Evolutionary conservation across 2,888 invertebrate species (phyloP).

Genomic region (Diadromus collaris): DNA sequence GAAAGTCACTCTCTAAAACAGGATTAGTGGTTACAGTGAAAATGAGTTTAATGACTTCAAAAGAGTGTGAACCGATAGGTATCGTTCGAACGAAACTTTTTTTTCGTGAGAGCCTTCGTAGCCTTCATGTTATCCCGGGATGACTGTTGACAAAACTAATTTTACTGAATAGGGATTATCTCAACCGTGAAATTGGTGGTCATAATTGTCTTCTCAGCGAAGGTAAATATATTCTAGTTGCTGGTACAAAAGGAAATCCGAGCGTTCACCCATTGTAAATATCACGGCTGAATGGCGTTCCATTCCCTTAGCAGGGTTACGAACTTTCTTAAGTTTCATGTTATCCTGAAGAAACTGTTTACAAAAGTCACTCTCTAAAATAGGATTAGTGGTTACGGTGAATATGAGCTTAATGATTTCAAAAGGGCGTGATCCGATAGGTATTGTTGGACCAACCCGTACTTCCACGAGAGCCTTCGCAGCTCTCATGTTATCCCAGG

Average conservation of each 20-base stretch:
- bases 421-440: too few species aligned
- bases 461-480: too few species aligned
- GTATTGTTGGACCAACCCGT: too few species aligned
- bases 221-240: neutral
- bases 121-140: conserved; percentile 47
- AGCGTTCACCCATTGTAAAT: neutral
- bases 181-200: conserved; percentile 53
- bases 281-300: neutral
- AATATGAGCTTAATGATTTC: too few species aligned
- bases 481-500: conserved; percentile 47
- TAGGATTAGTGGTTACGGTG: too few species aligned
- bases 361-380: neutral
- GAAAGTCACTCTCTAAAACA: neutral
- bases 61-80: too few species aligned
- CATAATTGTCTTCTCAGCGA: conserved; percentile 8
- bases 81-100: too few species aligned
- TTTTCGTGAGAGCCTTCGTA: too few species aligned
- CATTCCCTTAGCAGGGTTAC: neutral
- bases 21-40: too few species aligned
- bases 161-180: conserved; percentile 61
- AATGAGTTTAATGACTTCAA: too few species aligned
- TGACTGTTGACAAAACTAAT: conserved; percentile 53
- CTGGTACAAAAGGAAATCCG: neutral
- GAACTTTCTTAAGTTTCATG: neutral
- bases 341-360: neutral